Base-by-base conservation (phyloP, 2,797 vertebrate genomes). In the Iguana delicatissima region DNA sequence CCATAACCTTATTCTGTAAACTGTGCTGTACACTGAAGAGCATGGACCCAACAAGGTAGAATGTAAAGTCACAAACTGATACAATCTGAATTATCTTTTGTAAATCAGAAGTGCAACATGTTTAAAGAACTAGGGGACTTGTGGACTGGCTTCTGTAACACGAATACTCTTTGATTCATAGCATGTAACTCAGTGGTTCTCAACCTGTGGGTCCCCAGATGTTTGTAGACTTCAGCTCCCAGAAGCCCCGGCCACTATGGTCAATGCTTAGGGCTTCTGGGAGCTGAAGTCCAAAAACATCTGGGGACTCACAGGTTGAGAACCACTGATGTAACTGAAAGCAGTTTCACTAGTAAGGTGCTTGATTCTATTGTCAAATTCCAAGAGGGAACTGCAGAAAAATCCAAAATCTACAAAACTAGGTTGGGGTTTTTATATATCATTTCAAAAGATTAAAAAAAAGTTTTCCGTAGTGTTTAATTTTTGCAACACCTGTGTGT, bases 151-250 rank as follows among this genome's bases (percentile, higher is more conserved):
- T 87, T 93, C 52, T 90, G 14, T 67, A 90, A 76, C 3, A 91
- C 80, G 92, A 6, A 86, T 91, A 22, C 20, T 91, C 26, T 81
- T 89, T 96, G 90, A 85, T 94, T 89, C 86, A 73, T 91, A 86
- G 95, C 42, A 42, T 42, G 3, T 42, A 69, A 89, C n/a, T 92
- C n/a, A n/a, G n/a, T n/a, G n/a, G n/a, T n/a, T n/a, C n/a, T n/a
- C n/a, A n/a, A n/a, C n/a, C n/a, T n/a, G n/a, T n/a, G n/a, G n/a
- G n/a, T n/a, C n/a, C n/a, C n/a, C n/a, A n/a, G n/a, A n/a, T n/a
- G n/a, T n/a, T n/a, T n/a, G n/a, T n/a, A n/a, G n/a, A n/a, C n/a
- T n/a, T n/a, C n/a, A n/a, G n/a, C n/a, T n/a, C n/a, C n/a, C n/a
- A n/a, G n/a, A n/a, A n/a, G n/a, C n/a, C n/a, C n/a, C n/a, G n/a